Evolutionary conservation across 1,140 invertebrate genomes (phyloP).

Genomic region (Procambarus virginalis): DNA sequence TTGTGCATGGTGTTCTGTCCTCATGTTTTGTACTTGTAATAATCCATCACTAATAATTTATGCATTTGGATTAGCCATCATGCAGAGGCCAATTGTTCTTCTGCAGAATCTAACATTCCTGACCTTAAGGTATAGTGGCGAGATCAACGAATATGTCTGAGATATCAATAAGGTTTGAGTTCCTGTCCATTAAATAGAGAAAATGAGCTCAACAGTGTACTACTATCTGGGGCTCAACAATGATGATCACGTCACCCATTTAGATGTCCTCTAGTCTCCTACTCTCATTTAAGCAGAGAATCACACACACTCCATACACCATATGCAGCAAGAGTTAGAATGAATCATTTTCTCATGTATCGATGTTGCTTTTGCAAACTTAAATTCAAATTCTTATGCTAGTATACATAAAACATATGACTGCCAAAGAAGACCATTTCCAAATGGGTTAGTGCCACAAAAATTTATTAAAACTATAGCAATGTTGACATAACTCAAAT

Average conservation of each 20-base stretch:
- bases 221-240: not conserved
- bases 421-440: too few relatives aligned
- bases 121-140: not conserved
- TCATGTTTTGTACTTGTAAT: constrained; percentile 25
- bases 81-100: constrained; percentile 12
- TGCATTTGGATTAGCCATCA: constrained; percentile 41
- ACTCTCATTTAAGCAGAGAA: not conserved
- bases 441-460: too few relatives aligned
- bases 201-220: not conserved
- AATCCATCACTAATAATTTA: constrained; percentile 47
- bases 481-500: too few relatives aligned
- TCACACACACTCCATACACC: not conserved
- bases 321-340: not conserved
- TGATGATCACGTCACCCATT: constrained; percentile 5
- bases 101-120: constrained; percentile 9
- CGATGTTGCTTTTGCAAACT: not conserved
- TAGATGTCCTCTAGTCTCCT: not conserved
- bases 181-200: not conserved
- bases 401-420: too few relatives aligned
- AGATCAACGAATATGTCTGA: not conserved
- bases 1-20: constrained; percentile 13
- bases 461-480: too few relatives aligned
- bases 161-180: not conserved
- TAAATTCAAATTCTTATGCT: too few relatives aligned
- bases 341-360: not conserved